Conservation (phyloP, 2,888 invertebrate species). For the Hemistola chrysoprasaria region DNA sequence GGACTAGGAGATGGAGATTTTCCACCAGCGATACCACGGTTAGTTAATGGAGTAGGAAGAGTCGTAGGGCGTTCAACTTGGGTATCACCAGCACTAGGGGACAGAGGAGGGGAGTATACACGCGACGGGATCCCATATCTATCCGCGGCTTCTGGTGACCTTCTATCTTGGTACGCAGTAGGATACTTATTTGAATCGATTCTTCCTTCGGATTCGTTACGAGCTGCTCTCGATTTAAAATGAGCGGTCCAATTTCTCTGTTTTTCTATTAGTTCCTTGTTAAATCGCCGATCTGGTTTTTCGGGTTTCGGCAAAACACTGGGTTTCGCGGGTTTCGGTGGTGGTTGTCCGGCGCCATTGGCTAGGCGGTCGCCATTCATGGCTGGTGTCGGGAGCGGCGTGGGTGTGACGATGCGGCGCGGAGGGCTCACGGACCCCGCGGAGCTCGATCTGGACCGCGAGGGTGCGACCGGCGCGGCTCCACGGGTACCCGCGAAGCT, state of each 20-base stretch:
- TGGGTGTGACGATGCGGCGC: slow-evolving; percentile 79
- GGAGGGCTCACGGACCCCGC: slow-evolving; percentile 84
- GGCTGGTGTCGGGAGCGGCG: slow-evolving; percentile 66
- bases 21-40: slow-evolving; percentile 56
- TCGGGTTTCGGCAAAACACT: slow-evolving; percentile 88
- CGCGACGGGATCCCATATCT: slow-evolving; percentile 68
- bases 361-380: slow-evolving; percentile 66
- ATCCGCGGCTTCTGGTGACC: slow-evolving; percentile 63
- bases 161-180: slow-evolving; percentile 60
- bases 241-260: slow-evolving; percentile 96
- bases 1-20: slow-evolving; percentile 76
- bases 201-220: slow-evolving; percentile 60
- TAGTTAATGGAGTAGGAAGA: slow-evolving; percentile 64
- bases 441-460: slow-evolving; percentile 85
- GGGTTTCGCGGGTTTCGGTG: slow-evolving; percentile 77
- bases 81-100: slow-evolving; percentile 83
- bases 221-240: slow-evolving; percentile 87
- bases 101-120: slow-evolving; percentile 77
- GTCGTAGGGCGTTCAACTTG: slow-evolving; percentile 66
- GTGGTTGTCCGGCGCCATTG: slow-evolving; percentile 72
- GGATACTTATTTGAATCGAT: slow-evolving; percentile 59
- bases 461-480: slow-evolving; percentile 75
- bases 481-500: slow-evolving; percentile 81
- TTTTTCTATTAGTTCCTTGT: slow-evolving; percentile 93
- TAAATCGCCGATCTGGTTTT: slow-evolving; percentile 91